Evolutionary conservation across 2,797 vertebrate genomes (phyloP).

Genomic region (Betta splendens): DNA sequence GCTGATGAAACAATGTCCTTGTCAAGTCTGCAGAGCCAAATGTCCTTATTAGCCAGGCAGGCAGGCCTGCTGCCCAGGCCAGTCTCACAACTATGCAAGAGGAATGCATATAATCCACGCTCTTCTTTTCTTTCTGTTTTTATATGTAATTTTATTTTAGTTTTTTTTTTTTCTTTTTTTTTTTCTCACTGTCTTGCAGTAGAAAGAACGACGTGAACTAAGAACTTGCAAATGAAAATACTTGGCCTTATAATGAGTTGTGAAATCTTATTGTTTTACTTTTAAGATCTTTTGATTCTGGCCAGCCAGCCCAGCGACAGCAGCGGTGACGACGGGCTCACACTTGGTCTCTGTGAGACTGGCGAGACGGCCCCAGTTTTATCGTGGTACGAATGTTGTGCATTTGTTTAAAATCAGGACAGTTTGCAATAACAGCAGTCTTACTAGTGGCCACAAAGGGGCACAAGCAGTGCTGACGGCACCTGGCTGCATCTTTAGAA

Average conservation of each 20-base stretch:
- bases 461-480: conserved; percentile 97
- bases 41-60: conserved; percentile 67
- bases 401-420: conserved; percentile 99
- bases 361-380: conserved; percentile 93
- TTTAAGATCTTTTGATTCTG: conserved; percentile 96
- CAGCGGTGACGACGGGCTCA: conserved; percentile 95
- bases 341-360: conserved; percentile 99
- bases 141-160: conserved; percentile 44
- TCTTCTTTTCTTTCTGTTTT: conserved; percentile 23
- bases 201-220: conserved; percentile 68
- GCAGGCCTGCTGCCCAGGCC: conserved; percentile 74
- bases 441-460: conserved; percentile 85
- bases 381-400: conserved; percentile 99
- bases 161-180: conserved; percentile 49
- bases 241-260: conserved; percentile 83
- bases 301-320: conserved; percentile 91
- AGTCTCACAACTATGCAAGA: conserved; percentile 86
- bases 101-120: conserved; percentile 80
- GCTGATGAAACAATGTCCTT: conserved; percentile 66
- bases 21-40: conserved; percentile 64
- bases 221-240: conserved; percentile 80
- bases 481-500: conserved; percentile 94
- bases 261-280: conserved; percentile 78
- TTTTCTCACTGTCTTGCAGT: conserved; percentile 56
- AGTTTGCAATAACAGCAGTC: conserved; percentile 99